Evolutionary conservation across 2,888 invertebrate species (phyloP).

Genomic region (Conus canariensis): DNA sequence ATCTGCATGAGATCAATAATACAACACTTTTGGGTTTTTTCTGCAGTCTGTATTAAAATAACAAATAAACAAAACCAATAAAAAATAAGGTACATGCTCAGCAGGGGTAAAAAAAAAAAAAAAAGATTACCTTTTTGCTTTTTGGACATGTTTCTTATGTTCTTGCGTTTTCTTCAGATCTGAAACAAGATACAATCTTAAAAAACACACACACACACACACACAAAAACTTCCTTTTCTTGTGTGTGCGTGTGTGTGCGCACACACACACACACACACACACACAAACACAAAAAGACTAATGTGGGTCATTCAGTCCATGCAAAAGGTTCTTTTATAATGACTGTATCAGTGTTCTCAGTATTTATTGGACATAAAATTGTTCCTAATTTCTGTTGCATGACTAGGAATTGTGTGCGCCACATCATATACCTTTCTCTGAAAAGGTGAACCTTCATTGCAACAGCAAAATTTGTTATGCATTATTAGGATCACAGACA

Average conservation of each 20-base stretch:
- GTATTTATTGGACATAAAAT: too few species aligned
- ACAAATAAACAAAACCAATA: background rate
- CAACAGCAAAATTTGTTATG: too few species aligned
- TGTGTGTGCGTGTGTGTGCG: background rate
- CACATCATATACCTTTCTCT: too few species aligned
- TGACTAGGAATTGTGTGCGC: too few species aligned
- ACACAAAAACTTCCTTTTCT: background rate
- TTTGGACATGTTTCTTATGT: constrained; percentile 7
- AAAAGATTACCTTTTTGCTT: constrained; percentile 7
- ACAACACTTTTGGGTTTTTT: too few species aligned
- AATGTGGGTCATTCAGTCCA: too few species aligned
- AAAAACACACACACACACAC: background rate
- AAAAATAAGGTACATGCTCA: background rate
- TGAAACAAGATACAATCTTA: background rate
- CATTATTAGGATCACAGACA: too few species aligned
- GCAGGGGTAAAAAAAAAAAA: background rate
- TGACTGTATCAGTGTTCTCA: too few species aligned
- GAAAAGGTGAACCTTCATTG: too few species aligned
- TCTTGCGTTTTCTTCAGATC: background rate
- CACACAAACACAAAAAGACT: background rate
- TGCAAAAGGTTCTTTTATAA: too few species aligned
- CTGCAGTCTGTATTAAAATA: background rate
- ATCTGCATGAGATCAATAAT: too few species aligned
- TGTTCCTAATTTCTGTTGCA: too few species aligned
- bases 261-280: background rate